A percentile compares a stretch with the other conserved stretches of the same genome.
Evolutionary conservation across 53 echinoderm and acorn worm genomes (phyloP).

Genomic region (Actinopyga echinites): DNA sequence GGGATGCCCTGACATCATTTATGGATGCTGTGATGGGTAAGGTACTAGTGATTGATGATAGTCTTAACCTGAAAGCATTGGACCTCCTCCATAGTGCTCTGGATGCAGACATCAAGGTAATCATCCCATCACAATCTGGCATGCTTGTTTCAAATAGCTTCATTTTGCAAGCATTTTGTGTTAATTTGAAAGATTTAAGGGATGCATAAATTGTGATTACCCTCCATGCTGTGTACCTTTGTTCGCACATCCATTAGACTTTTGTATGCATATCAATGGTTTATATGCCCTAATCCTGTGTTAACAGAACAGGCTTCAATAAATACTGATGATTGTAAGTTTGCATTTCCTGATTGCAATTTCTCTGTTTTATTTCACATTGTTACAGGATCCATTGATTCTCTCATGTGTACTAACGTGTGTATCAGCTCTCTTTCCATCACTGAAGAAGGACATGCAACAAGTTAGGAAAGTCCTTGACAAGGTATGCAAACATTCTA

Average conservation of each 20-base stretch:
- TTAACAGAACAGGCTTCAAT: no score
- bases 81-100: slow-evolving; percentile 44
- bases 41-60: slow-evolving; percentile 25
- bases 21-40: slow-evolving; percentile 76
- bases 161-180: no score
- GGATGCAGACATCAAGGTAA: slow-evolving; percentile 42
- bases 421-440: slow-evolving; percentile 87
- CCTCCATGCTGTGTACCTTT: no score
- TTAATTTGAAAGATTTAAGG: no score
- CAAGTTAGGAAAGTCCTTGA: slow-evolving; percentile 74
- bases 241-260: no score
- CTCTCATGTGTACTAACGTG: slow-evolving; percentile 86
- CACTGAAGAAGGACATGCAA: slow-evolving; percentile 68
- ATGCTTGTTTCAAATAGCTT: no score
- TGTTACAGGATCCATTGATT: slow-evolving; percentile 86
- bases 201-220: no score
- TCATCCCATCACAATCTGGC: neutral
- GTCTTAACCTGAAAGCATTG: slow-evolving; percentile 30
- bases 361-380: no score
- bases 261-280: no score
- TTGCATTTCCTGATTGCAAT: no score
- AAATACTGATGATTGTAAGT: no score
- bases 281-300: no score
- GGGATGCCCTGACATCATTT: slow-evolving; percentile 96
- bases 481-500: slow-evolving; percentile 64